phyloP scores from a whole-genome alignment of 2,888 invertebrate genomes.

The Rhagophthalmus giganteus region DNA sequence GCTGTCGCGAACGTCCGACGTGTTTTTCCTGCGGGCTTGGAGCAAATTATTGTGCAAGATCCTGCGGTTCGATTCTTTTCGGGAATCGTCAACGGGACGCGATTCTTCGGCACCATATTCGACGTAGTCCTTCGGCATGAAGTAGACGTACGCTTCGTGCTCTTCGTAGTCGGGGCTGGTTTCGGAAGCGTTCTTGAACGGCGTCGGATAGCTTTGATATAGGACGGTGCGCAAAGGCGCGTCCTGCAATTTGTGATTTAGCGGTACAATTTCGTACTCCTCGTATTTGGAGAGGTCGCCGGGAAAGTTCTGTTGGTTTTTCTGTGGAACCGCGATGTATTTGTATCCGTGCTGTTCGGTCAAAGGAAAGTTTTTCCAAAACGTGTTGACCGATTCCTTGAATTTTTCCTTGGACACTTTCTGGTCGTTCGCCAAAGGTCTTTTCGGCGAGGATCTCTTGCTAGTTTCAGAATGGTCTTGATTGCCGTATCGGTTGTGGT shows the following conservation, averaged over 20 bases:
- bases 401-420: constrained; percentile 23
- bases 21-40: not conserved
- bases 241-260: too few species aligned
- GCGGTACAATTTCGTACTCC: constrained; percentile 32
- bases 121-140: constrained; percentile 6
- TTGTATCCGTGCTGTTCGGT: constrained; percentile 41
- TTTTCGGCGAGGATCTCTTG: constrained; percentile 1
- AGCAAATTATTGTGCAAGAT: not conserved
- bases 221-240: constrained; percentile 30
- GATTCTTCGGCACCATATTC: constrained; percentile 2
- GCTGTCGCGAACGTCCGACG: not conserved
- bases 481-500: constrained; percentile 6
- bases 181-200: not conserved
- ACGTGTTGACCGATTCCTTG: constrained; percentile 33
- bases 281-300: constrained; percentile 33
- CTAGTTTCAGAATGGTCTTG: constrained; percentile 20
- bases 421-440: not conserved
- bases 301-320: constrained; percentile 5
- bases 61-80: too few species aligned
- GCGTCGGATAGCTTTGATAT: not conserved
- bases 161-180: constrained; percentile 5
- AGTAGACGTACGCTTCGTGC: not conserved
- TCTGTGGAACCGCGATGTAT: constrained; percentile 38
- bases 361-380: constrained; percentile 33
- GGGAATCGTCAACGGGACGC: not conserved